phyloP scores from a whole-genome alignment of 2,888 invertebrate genomes.

The Thumatha senex region DNA sequence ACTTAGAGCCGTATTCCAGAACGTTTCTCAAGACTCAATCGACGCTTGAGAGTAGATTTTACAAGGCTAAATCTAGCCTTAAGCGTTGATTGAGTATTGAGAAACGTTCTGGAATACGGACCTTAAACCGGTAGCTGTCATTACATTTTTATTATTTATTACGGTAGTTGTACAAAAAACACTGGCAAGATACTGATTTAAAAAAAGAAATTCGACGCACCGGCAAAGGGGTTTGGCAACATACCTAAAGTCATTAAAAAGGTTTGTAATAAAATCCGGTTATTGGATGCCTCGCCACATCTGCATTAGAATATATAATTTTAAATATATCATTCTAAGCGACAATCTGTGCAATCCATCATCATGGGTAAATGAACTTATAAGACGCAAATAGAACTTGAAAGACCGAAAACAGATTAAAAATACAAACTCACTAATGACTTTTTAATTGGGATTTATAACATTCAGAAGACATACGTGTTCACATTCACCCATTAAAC shows the following conservation, averaged over 20 bases:
- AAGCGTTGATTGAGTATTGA: too few relatives aligned
- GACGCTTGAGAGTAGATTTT: too few relatives aligned
- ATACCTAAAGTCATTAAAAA: neutral
- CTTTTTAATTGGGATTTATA: slow-evolving; percentile 38
- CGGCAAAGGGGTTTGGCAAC: neutral
- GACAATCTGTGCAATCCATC: slow-evolving; percentile 31
- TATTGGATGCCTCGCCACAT: slow-evolving; percentile 11
- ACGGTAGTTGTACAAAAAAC: too few relatives aligned
- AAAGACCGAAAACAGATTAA: slow-evolving; percentile 30
- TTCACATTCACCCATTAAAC: slow-evolving; percentile 14
- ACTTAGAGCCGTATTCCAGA: too few relatives aligned
- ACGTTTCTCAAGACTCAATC: too few relatives aligned
- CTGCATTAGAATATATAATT: slow-evolving; percentile 13
- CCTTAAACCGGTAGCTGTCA: too few relatives aligned
- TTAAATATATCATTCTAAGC: slow-evolving; percentile 22
- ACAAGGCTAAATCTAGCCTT: too few relatives aligned
- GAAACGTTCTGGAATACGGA: too few relatives aligned
- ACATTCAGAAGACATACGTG: slow-evolving; percentile 15
- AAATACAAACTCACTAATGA: slow-evolving; percentile 32
- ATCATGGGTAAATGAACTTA: slow-evolving; percentile 36
- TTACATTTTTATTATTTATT: too few relatives aligned
- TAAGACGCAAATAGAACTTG: slow-evolving; percentile 32
- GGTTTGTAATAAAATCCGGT: slow-evolving; percentile 1
- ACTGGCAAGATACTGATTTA: too few relatives aligned
- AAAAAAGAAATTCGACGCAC: neutral